phyloP scores from a whole-genome alignment of 1,140 invertebrate species.

The Coboldia fuscipes region DNA sequence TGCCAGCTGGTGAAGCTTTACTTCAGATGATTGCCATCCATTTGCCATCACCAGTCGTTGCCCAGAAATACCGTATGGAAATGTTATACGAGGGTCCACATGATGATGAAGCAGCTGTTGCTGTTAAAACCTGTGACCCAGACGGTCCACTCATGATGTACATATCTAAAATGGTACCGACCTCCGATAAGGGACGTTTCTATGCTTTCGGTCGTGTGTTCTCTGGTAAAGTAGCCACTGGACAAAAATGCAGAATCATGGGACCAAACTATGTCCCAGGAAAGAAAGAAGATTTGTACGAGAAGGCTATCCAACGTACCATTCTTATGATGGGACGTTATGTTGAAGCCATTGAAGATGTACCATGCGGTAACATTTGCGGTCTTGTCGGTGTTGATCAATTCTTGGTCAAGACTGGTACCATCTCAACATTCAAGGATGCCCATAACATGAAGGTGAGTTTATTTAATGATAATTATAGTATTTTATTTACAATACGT shows the following conservation, averaged over 20 bases:
- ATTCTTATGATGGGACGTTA: slow-evolving; percentile 99
- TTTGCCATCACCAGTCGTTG: slow-evolving; percentile 93
- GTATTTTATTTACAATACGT: neutral
- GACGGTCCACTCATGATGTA: slow-evolving; percentile 99
- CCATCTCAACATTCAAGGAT: slow-evolving; percentile 96
- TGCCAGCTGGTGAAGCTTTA: slow-evolving; percentile 96
- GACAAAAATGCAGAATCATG: slow-evolving; percentile 94
- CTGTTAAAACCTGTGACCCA: slow-evolving; percentile 82
- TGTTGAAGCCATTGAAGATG: slow-evolving; percentile 97
- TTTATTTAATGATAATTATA: neutral
- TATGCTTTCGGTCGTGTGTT: slow-evolving; percentile 99
- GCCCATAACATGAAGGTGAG: slow-evolving; percentile 89
- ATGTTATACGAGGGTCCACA: slow-evolving; percentile 96
- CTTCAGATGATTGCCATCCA: slow-evolving; percentile 99
- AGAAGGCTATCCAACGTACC: slow-evolving; percentile 97
- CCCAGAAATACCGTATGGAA: slow-evolving; percentile 98
- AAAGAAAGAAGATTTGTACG: slow-evolving; percentile 97
- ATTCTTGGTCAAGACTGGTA: slow-evolving; percentile 98
- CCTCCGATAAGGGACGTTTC: slow-evolving; percentile 97
- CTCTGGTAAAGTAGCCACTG: slow-evolving; percentile 83
- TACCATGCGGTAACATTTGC: slow-evolving; percentile 98
- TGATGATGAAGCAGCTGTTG: slow-evolving; percentile 90
- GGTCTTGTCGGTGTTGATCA: slow-evolving; percentile 99
- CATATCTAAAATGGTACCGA: slow-evolving; percentile 99
- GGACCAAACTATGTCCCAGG: slow-evolving; percentile 94